Evolutionary conservation across 2,797 vertebrate genomes (phyloP), one percentile per base, ranked within the genome.

Genomic region (Tapirus indicus): DNA sequence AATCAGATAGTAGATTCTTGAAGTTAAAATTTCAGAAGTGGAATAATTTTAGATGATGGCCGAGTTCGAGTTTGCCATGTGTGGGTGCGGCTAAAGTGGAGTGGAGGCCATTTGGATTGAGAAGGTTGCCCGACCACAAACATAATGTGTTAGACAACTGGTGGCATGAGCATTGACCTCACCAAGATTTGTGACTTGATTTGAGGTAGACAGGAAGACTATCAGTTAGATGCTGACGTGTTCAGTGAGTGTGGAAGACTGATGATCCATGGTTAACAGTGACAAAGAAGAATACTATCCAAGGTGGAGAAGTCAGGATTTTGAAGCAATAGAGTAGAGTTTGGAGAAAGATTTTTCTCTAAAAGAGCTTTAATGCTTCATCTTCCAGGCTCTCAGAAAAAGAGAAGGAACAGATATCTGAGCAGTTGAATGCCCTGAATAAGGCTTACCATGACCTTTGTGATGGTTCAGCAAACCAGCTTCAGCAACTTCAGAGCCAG

Each of bases 401-500:
- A 66, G 99, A 99, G 98, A 99, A 99, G 17, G 98, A 99, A 2
- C 98, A 99, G 35, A 99, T 99, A 62, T 98, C 99, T 6, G 98
- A 99, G 74, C 99, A 99, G 96, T 98, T 99, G 91, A 98, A 99
- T 13, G 98, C 98, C 62, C 98, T 99, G 85, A 99, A 98, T 75
- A 98, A 99, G 97, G 99, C 99, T 89, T 99, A 99, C 98, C 98
- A 98, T 80, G 98, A 98, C 29, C 99, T 99, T 74, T 99, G 99
- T 97, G 99, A 98, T 2, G 99, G 99, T 94, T 99, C 99, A 88
- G 98, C 98, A 0, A 99, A 99, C 96, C 99, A 99, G 97, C 99
- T 99, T 96, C 99, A 99, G 97, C 99, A 99, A 96, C 99, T 99
- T 92, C 99, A 99, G 98, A 99, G 99, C 91, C 99, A 99, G 83